Percentiles rank a stretch among this genome's conserved stretches.
Evolutionary conservation across 2,797 vertebrate genomes (phyloP).

Genomic region (Limosa lapponica): DNA sequence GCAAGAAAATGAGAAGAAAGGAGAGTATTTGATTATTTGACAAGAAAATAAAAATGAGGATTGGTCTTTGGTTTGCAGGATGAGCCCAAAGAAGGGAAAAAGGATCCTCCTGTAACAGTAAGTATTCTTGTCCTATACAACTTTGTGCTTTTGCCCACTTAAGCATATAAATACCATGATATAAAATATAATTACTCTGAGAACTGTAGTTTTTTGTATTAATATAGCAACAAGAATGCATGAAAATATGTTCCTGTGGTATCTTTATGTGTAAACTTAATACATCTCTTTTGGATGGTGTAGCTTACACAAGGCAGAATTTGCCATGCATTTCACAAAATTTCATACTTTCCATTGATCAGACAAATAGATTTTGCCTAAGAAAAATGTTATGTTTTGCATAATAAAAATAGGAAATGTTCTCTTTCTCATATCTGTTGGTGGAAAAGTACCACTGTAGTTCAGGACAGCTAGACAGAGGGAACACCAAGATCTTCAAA

Average conservation of each 20-base stretch:
- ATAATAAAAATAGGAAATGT: not conserved
- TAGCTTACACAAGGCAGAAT: not conserved
- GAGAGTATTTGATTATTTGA: not conserved
- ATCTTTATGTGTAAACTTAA: not conserved
- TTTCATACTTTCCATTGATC: not conserved
- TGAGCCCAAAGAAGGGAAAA: not conserved
- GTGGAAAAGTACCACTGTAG: not conserved
- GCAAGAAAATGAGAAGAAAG: not conserved
- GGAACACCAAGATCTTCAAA: not conserved
- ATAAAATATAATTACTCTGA: not conserved
- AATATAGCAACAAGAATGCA: not conserved
- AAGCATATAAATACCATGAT: not conserved
- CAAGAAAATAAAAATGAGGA: not conserved
- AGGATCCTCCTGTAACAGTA: accelerated
- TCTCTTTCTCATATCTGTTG: not conserved
- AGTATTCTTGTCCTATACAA: not conserved
- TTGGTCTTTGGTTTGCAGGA: slow-evolving; percentile 35
- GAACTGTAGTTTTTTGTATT: not conserved
- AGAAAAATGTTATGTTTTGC: not conserved
- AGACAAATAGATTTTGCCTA: not conserved
- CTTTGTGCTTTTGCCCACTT: not conserved
- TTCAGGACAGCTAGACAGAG: not conserved
- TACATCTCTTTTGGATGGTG: not conserved
- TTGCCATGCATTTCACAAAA: not conserved
- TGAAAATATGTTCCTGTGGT: not conserved